Evolutionary conservation across 2,113 vertebrate genomes (phyloP), one percentile per base, ranked within the genome.

Genomic region (Motacilla tschutschensis): DNA sequence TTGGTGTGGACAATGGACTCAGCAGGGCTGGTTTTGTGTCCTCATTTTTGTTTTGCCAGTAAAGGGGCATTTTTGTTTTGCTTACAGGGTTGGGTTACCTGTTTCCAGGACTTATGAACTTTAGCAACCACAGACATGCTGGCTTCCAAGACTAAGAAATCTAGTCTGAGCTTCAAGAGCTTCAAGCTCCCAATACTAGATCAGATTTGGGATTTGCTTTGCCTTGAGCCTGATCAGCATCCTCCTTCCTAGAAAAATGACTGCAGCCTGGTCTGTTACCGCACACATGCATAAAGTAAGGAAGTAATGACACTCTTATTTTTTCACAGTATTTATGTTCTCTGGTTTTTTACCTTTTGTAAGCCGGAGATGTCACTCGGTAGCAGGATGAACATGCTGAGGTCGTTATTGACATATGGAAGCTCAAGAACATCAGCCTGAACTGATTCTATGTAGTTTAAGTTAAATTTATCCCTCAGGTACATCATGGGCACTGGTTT

Each of bases 371-470:
- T 93, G 3, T 94, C 63, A 29, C 31, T 88, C 5, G 98, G 98
- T 12, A 98, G 94, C 75, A 98, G 91, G 83, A 98, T 97, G 75
- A 98, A 91, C 98, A 98, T 98, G 89, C 98, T 98, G 66, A 98
- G 95, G 28, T 97, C 97, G 6, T 96, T 95, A 16, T 94, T 95
- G 64, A 90, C 77, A 1, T 98, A 98, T 5, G 98, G 98, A 80
- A 98, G 82, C 93, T 98, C 98, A 44, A 98, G 95, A 80, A 98
- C 43, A 74, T 97, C 89, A 64, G 95, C 92, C 77, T 76, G 80
- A 55, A 88, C 36, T 18, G 97, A 96, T 54, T 95, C 87, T 55
- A 97, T 22, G 25, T 83, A 88, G 41, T 66, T 58, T 25, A 92
- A 43, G 20, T 85, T 83, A 84, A 98, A 97, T 74, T 75, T 77